Base-by-base conservation (phyloP, 2,888 invertebrate genomes). In the Branchipolynoe longqiensis region DNA sequence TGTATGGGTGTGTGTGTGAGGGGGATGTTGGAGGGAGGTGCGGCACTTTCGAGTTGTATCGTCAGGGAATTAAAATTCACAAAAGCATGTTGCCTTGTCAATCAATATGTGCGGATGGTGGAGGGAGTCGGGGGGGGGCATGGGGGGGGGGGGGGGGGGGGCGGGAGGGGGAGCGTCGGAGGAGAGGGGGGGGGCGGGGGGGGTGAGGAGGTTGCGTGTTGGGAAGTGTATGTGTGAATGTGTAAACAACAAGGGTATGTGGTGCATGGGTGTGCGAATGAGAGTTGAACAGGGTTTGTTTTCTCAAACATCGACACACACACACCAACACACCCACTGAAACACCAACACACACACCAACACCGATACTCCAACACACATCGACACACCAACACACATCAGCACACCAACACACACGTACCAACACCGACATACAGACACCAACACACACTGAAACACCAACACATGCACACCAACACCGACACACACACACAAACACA, bases 191-290 rank as follows among this genome's bases (percentile, higher is more conserved):
- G n/a, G n/a, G n/a, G n/a, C n/a, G n/a, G n/a, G n/a, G n/a, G n/a
- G n/a, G n/a, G n/a, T n/a, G n/a, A n/a, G n/a, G n/a, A n/a, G n/a
- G n/a, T n/a, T n/a, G 62, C 62, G 18, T 31, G 62, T 31, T 62
- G 62, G 8, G 48, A 18, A 48, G 48, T 48, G 48, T 48, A 18
- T 48, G 48, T 48, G 48, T 18, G 8, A 8, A 18, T 18, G 48
- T n/a, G n/a, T n/a, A n/a, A n/a, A n/a, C n/a, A n/a, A n/a, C n/a
- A n/a, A n/a, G n/a, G n/a, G n/a, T n/a, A n/a, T n/a, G n/a, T n/a
- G n/a, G n/a, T n/a, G n/a, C n/a, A n/a, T n/a, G n/a, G n/a, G n/a
- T 69, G 33, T 69, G 69, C 69, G 38, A 69, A 69, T 69, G 69
- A 69, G 3, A 62, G 14, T 69, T 1, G 38, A 38, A 18, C 18